Percentiles rank a stretch among this genome's conserved stretches.
Conservation (phyloP, 2,888 invertebrate species). For the Invenusta paracnida region DNA sequence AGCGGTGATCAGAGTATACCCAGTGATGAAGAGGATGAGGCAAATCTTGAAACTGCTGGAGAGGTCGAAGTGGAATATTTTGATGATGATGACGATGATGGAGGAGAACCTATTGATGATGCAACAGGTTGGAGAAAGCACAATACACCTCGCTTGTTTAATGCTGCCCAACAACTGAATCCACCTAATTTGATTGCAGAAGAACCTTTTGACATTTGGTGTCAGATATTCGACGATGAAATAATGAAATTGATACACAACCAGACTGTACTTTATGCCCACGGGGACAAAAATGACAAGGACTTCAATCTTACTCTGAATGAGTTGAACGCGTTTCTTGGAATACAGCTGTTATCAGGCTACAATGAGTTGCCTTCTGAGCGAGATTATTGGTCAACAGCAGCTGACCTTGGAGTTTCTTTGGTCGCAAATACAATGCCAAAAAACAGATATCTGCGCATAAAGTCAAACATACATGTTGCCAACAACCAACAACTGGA, state of each 20-base stretch:
- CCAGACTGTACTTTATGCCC: slow-evolving; percentile 11
- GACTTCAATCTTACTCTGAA: not conserved
- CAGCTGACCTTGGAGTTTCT: slow-evolving; percentile 33
- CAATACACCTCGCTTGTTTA: slow-evolving; percentile 21
- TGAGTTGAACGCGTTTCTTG: slow-evolving; percentile 1
- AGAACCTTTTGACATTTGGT: slow-evolving; percentile 1
- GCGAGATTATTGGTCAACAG: slow-evolving; percentile 32
- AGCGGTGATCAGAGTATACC: slow-evolving; percentile 10
- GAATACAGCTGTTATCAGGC: slow-evolving; percentile 24
- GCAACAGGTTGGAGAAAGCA: slow-evolving; percentile 21
- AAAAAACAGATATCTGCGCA: slow-evolving; percentile 24
- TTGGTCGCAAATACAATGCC: slow-evolving; percentile 37
- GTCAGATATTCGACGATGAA: slow-evolving; percentile 2
- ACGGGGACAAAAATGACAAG: slow-evolving; percentile 6
- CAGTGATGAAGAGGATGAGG: slow-evolving; percentile 9
- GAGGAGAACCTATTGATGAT: slow-evolving; percentile 22
- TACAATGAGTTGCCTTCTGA: slow-evolving; percentile 33
- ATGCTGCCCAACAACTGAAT: slow-evolving; percentile 20
- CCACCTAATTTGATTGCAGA: slow-evolving; percentile 29
- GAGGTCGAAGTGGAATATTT: slow-evolving; percentile 32
- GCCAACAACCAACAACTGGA: slow-evolving; percentile 34
- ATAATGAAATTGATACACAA: slow-evolving; percentile 3
- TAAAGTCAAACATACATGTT: slow-evolving; percentile 34
- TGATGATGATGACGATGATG: slow-evolving; percentile 23
- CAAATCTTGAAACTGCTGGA: slow-evolving; percentile 17